Conservation (phyloP, 1,140 invertebrate species). For the Conus betulinus region DNA sequence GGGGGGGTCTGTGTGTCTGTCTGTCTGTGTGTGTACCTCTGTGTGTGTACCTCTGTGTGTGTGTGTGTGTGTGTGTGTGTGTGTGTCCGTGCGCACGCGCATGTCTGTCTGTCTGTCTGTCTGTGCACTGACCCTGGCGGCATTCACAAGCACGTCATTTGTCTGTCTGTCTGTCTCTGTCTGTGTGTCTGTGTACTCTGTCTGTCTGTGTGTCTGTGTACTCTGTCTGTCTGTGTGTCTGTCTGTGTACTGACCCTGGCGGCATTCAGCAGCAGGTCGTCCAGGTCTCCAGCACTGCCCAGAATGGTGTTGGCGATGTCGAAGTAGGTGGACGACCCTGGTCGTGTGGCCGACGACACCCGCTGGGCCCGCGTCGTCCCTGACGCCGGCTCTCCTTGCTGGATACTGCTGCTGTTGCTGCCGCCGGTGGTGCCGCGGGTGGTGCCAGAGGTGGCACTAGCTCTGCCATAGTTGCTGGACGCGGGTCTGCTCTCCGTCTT, state of each 20-base stretch:
- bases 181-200: not conserved
- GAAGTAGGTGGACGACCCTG: slow-evolving; percentile 58
- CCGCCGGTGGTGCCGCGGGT: not conserved
- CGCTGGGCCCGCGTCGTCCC: not conserved
- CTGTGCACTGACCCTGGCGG: too few relatives aligned
- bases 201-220: too few relatives aligned
- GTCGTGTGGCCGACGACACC: not conserved
- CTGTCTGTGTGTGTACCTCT: too few relatives aligned
- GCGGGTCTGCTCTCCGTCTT: not conserved
- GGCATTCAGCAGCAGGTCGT: slow-evolving; percentile 66
- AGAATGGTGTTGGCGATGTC: slow-evolving; percentile 71
- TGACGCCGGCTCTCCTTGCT: not conserved
- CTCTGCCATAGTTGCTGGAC: not conserved
- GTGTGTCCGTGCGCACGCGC: too few relatives aligned
- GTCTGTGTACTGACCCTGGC: slow-evolving; percentile 61
- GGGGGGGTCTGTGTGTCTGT: too few relatives aligned
- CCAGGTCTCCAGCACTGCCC: slow-evolving; percentile 60
- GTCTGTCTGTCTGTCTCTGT: not conserved
- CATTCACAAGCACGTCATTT: too few relatives aligned
- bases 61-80: too few relatives aligned
- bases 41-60: too few relatives aligned
- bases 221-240: not conserved
- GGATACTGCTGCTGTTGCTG: not conserved
- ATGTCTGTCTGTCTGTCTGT: not conserved
- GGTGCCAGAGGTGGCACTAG: not conserved